Evolutionary conservation across 2,888 invertebrate species (phyloP).

Genomic region (Rhagophthalmus giganteus): DNA sequence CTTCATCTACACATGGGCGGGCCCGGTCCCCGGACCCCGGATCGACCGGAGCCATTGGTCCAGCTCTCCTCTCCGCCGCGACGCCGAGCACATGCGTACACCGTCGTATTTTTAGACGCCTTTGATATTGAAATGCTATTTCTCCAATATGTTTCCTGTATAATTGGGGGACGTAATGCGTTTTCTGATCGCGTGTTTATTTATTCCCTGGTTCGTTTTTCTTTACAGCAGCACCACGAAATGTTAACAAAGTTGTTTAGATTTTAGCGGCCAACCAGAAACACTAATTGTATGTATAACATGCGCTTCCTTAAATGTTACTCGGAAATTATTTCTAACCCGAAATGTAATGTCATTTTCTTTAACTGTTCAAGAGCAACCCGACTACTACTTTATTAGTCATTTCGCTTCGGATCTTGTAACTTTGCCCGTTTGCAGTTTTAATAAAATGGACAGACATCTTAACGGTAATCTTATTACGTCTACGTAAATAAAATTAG

Average conservation of each 20-base stretch:
- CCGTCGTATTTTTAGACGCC: slow-evolving; percentile 38
- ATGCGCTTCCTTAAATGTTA: not conserved
- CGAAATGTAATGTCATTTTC: too few relatives aligned
- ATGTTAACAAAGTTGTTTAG: slow-evolving; percentile 12
- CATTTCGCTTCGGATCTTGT: too few relatives aligned
- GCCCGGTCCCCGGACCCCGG: slow-evolving; percentile 45
- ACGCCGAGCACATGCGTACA: slow-evolving; percentile 44
- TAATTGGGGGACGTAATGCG: slow-evolving; percentile 49
- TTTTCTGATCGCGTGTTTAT: slow-evolving; percentile 37
- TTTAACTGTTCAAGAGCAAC: too few relatives aligned
- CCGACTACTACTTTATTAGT: too few relatives aligned
- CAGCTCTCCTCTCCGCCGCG: slow-evolving; percentile 41
- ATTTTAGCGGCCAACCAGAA: slow-evolving; percentile 5
- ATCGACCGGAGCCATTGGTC: slow-evolving; percentile 55
- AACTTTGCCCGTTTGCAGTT: too few relatives aligned
- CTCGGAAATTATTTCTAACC: too few relatives aligned
- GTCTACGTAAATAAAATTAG: too few relatives aligned
- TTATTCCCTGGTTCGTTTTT: slow-evolving; percentile 18
- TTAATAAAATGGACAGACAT: too few relatives aligned
- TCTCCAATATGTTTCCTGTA: slow-evolving; percentile 48
- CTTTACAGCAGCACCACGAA: slow-evolving; percentile 7
- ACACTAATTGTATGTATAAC: slow-evolving; percentile 2
- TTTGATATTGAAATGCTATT: slow-evolving; percentile 51
- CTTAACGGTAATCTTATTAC: too few relatives aligned
- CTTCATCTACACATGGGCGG: slow-evolving; percentile 55